Evolutionary conservation across 2,888 invertebrate genomes (phyloP), one percentile per base, ranked within the genome.

Genomic region (Amblyteles armatorius): DNA sequence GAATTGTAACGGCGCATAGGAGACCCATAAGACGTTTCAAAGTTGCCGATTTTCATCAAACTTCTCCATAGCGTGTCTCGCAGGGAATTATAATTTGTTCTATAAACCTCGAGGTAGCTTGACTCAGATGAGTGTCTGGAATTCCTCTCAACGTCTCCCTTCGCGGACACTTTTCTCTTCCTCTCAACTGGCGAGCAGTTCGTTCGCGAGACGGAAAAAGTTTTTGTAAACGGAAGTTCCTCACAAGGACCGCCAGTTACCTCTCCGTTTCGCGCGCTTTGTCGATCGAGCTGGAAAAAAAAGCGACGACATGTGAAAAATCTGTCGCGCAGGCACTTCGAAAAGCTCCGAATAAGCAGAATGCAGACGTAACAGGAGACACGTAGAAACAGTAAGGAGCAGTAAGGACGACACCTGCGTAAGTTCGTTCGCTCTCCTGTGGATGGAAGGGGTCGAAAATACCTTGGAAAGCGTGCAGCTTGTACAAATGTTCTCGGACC

Each of bases 361-460:
- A 72, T 79, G 50, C 13, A 79, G 55, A 68, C 44, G 63, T 44
- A 72, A 57, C 22, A 26, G 22, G 65, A 73, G 44, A 67, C n/a
- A 77, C 73, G 29, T 74, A 67, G 72, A 72, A 80, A 77, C 81
- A 68, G 78, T 78, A 73, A 69, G 78, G 69, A 52, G 69, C 74
- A 44, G 72, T 77, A 57, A 72, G 33, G 19, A 60, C 29, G 13
- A 11, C 13, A 57, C 57, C 3, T 26, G 1, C 26, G 22, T 55
- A 55, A 55, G 22, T 19, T 50, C 22, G 19, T 55, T 55, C 22
- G 55, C 22, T 55, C 55, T 55, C 55, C 22, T 55, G 2, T 11
- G 6, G 19, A 2, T 55, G 11, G 26, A 40, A 44, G 36, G 44
- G 19, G 9, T 74, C 55, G 33, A 71, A 50, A 57, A 76, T 65